Percentiles rank a stretch among this genome's conserved stretches.
phyloP scores from a whole-genome alignment of 2,797 vertebrate genomes.

The Tenualosa ilisha region DNA sequence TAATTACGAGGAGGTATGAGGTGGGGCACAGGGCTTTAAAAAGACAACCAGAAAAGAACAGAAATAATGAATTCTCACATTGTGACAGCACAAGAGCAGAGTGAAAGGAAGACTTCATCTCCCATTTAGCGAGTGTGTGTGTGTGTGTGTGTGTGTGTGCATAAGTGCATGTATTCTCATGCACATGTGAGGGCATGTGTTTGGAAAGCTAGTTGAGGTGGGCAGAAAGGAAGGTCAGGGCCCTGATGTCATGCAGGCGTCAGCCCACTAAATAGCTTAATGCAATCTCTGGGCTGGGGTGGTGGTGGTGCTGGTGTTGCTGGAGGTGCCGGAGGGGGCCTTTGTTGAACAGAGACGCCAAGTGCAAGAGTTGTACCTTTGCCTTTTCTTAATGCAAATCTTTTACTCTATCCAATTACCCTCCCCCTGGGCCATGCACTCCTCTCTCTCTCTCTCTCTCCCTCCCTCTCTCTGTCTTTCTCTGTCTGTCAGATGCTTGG shows the following conservation, averaged over 20 bases:
- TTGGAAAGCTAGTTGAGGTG: background rate
- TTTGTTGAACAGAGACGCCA: conserved; percentile 57
- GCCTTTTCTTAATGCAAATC: conserved; percentile 66
- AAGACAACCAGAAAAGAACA: background rate
- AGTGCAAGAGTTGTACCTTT: conserved; percentile 59
- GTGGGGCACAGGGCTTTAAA: background rate
- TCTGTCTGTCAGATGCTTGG: conserved; percentile 59
- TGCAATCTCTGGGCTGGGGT: background rate
- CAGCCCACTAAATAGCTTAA: background rate
- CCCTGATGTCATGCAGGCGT: background rate
- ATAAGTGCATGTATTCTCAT: background rate
- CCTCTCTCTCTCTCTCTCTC: conserved; percentile 36
- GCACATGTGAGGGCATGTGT: background rate
- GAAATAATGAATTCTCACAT: background rate
- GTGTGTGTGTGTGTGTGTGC: background rate
- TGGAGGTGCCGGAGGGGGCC: background rate
- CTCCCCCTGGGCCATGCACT: conserved; percentile 57
- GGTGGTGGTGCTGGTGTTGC: background rate
- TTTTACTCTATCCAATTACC: conserved; percentile 70
- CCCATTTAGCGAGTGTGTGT: background rate
- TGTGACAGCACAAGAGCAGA: background rate
- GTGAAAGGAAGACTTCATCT: background rate
- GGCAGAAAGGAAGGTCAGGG: background rate
- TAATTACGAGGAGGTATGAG: background rate
- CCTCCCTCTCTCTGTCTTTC: background rate